These are phyloP conservation scores for Pseudomyrmex cubaensis DNA, from an alignment of 1,140 invertebrate genomes.

Conservation along the genomic window DNA sequence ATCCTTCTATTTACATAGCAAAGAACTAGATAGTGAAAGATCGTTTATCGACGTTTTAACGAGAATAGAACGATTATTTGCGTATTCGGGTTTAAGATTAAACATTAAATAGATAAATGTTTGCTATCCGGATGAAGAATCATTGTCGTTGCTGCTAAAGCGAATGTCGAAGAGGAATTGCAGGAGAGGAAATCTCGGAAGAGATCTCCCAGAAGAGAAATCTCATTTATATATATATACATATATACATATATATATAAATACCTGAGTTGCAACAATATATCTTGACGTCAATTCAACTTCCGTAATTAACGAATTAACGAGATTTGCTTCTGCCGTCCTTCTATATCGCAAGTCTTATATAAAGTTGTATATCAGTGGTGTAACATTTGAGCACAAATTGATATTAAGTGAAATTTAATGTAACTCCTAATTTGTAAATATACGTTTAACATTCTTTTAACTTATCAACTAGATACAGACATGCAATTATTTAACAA, in stretches of 20 bases:
- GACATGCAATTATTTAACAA: background rate
- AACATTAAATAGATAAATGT: constrained; percentile 25
- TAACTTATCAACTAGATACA: background rate
- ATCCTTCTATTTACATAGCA: background rate
- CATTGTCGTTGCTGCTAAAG: constrained; percentile 23
- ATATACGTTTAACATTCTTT: background rate
- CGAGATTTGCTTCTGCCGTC: constrained; percentile 67
- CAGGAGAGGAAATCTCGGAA: constrained; percentile 26
- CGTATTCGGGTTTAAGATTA: constrained; percentile 1
- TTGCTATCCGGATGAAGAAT: background rate
- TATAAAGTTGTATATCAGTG: constrained; percentile 35
- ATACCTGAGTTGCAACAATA: constrained; percentile 45
- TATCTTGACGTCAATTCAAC: constrained; percentile 52
- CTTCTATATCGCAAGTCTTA: constrained; percentile 66
- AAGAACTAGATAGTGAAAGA: background rate
- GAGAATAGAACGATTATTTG: constrained; percentile 13
- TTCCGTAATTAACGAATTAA: constrained; percentile 54
- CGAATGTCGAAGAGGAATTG: constrained; percentile 44
- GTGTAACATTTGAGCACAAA: constrained; percentile 42
- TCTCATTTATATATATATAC: constrained; percentile 17
- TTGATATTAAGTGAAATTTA: constrained; percentile 21
- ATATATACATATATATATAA: background rate
- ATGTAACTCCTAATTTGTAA: background rate
- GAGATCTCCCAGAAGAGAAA: constrained; percentile 28
- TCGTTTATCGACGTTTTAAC: background rate